Percentiles rank a stretch among this genome's conserved stretches.
Conservation (phyloP, 2,113 vertebrate species). For the Platichthys stellatus region DNA sequence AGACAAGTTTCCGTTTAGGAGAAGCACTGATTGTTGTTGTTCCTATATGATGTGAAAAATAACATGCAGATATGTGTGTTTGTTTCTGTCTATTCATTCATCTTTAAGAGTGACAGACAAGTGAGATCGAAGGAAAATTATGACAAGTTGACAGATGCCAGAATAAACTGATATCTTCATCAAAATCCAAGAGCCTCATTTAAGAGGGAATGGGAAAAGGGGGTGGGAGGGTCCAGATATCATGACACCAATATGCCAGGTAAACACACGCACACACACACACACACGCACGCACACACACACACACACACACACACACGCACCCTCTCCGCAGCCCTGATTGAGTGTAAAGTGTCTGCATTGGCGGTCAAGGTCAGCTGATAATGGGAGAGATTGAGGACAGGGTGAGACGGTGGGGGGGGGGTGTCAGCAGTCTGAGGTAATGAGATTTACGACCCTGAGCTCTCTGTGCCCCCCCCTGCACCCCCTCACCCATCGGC, state of each 20-base stretch:
- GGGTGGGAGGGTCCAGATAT: conserved; percentile 32
- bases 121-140: conserved; percentile 19
- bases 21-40: too few relatives aligned
- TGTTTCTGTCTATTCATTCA: not conserved
- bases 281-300: conserved; percentile 14
- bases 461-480: conserved; percentile 39
- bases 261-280: conserved; percentile 40
- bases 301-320: conserved; percentile 10
- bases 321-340: conserved; percentile 57
- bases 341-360: conserved; percentile 77
- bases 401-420: conserved; percentile 54
- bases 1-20: too few relatives aligned
- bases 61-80: too few relatives aligned
- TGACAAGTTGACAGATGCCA: conserved; percentile 37
- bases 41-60: too few relatives aligned
- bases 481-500: conserved; percentile 39
- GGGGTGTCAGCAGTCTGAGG: conserved; percentile 68
- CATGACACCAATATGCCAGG: conserved; percentile 49
- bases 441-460: conserved; percentile 84
- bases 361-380: conserved; percentile 80
- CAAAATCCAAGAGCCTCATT: conserved; percentile 32
- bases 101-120: conserved; percentile 14
- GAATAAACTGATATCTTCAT: conserved; percentile 51
- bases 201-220: conserved; percentile 2
- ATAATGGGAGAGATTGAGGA: conserved; percentile 81